Conservation (phyloP, 2,113 vertebrate species). For the Mirounga angustirostris region DNA sequence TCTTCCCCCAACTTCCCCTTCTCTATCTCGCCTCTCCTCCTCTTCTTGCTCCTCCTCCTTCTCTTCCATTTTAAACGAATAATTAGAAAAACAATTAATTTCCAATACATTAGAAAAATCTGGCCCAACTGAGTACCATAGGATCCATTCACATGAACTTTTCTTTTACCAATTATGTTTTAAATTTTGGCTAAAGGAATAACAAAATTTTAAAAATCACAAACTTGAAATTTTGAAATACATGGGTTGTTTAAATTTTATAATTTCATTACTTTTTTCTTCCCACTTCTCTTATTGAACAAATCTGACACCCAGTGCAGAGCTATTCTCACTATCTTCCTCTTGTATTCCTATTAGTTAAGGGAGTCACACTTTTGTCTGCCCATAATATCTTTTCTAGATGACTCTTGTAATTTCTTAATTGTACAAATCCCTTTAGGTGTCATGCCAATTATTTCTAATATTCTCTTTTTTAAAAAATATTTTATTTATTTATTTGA, state of each 20-base stretch:
- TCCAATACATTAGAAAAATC: not conserved
- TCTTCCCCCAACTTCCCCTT: not conserved
- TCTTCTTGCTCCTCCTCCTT: not conserved
- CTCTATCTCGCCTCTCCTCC: not conserved
- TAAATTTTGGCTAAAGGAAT: not conserved
- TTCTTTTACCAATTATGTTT: not conserved
- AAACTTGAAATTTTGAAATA: conserved; percentile 7
- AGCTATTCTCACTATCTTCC: not conserved
- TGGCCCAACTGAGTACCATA: not conserved
- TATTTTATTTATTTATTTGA: not conserved
- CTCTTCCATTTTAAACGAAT: not conserved
- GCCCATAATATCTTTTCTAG: not conserved
- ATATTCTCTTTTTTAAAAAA: not conserved
- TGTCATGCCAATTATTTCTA: not conserved
- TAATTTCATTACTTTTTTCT: not conserved
- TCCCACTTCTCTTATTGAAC: not conserved
- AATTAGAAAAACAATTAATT: not conserved
- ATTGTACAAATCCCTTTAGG: not conserved
- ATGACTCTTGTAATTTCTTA: not conserved
- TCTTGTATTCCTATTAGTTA: not conserved
- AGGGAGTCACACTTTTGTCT: not conserved
- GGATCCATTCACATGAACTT: not conserved
- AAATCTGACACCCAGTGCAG: not conserved
- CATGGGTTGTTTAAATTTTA: not conserved
- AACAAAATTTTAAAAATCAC: not conserved